Conservation (phyloP, 2,113 vertebrate species). For the Pelecanoides urinatrix region DNA sequence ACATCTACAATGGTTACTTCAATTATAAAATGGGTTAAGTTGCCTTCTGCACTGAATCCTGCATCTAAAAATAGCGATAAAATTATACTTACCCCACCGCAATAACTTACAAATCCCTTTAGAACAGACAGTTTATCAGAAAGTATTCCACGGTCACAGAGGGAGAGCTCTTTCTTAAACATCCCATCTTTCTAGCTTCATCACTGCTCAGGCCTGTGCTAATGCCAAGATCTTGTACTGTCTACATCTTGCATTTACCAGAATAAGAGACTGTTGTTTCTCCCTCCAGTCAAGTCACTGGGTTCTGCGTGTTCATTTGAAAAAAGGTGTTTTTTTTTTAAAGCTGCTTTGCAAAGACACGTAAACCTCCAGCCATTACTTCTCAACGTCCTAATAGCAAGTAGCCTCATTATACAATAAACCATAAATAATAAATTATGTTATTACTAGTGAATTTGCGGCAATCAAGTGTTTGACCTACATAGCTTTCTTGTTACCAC, state of each 20-base stretch:
- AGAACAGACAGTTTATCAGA: not conserved
- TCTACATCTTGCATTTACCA: not conserved
- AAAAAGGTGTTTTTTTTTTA: not conserved
- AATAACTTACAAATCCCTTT: not conserved
- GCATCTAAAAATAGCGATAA: constrained; percentile 21
- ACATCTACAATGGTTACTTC: not conserved
- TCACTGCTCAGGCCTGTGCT: not conserved
- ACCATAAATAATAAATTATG: not conserved
- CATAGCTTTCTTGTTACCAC: not conserved
- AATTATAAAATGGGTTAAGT: constrained; percentile 37
- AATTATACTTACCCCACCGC: not conserved
- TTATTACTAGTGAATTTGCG: not conserved
- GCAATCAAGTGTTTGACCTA: constrained; percentile 34
- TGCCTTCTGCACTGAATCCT: not conserved
- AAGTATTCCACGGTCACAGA: not conserved
- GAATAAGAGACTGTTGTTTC: not conserved
- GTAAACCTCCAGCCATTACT: not conserved
- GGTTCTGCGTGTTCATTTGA: not conserved
- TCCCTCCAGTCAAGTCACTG: not conserved
- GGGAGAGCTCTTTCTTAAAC: not conserved
- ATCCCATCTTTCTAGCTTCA: not conserved
- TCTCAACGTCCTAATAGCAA: not conserved
- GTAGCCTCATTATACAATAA: not conserved
- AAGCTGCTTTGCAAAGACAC: not conserved
- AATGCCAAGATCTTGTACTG: not conserved